Conservation (phyloP, 2,888 invertebrate species). For the Galerucella pusilla region DNA sequence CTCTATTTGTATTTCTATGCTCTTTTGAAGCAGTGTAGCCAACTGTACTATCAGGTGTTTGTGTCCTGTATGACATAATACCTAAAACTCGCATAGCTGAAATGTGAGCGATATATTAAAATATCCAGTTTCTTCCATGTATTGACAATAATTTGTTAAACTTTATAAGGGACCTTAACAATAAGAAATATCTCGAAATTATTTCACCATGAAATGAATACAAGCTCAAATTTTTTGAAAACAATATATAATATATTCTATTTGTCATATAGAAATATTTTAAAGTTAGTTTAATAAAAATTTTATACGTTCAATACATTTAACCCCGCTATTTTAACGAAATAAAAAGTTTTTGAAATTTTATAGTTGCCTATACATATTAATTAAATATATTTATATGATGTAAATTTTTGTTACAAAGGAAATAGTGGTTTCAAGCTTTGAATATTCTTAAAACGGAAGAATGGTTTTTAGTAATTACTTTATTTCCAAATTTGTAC, state of each 20-base stretch:
- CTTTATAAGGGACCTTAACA: constrained; percentile 23
- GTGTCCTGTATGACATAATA: too few relatives aligned
- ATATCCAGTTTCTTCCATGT: neutral
- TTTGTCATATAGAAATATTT: constrained; percentile 27
- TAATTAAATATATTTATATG: neutral
- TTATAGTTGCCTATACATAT: constrained; percentile 21
- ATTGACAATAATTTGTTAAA: constrained; percentile 1
- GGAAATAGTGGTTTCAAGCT: neutral
- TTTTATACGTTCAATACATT: constrained; percentile 26
- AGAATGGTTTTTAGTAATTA: neutral
- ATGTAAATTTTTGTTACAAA: neutral
- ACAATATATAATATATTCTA: constrained; percentile 31
- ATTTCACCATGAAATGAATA: constrained; percentile 41
- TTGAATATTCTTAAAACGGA: neutral
- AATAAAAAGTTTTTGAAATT: constrained; percentile 14
- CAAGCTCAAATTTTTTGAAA: constrained; percentile 41
- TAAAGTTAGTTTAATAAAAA: constrained; percentile 30
- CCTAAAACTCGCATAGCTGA: neutral
- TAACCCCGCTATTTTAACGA: constrained; percentile 9
- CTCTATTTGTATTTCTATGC: too few relatives aligned
- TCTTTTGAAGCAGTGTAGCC: too few relatives aligned
- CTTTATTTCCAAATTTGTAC: neutral
- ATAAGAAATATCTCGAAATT: constrained; percentile 6
- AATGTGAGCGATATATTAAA: neutral
- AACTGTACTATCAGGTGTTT: too few relatives aligned